Conservation (phyloP, 2,797 vertebrate species). For the Pogonophryne albipinna region DNA sequence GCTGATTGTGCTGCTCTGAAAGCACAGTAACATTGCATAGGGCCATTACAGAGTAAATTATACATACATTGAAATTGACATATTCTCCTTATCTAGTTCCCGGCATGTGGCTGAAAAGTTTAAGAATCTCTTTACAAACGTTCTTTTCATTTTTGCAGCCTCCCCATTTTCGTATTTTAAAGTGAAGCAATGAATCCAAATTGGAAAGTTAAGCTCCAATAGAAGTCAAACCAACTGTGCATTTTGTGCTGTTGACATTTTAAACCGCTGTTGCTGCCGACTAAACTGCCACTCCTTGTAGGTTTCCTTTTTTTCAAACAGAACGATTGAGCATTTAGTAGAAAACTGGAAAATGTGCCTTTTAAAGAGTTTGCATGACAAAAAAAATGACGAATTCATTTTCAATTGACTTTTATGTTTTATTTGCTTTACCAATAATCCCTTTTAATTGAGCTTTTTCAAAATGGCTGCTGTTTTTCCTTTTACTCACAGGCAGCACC, state of each 20-base stretch:
- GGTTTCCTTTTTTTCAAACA: slow-evolving; percentile 14
- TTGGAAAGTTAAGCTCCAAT: slow-evolving; percentile 68
- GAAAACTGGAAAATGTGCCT: slow-evolving; percentile 4
- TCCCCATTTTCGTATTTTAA: slow-evolving; percentile 60
- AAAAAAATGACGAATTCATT: slow-evolving; percentile 11
- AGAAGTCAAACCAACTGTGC: slow-evolving; percentile 45
- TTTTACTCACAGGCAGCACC: slow-evolving; percentile 7
- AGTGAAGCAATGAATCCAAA: slow-evolving; percentile 61
- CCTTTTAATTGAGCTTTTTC: slow-evolving; percentile 24
- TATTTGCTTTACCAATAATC: background rate
- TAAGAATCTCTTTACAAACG: slow-evolving; percentile 56
- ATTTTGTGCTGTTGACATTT: slow-evolving; percentile 48
- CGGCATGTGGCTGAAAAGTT: slow-evolving; percentile 60
- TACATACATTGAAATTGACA: slow-evolving; percentile 58
- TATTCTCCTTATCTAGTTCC: slow-evolving; percentile 71
- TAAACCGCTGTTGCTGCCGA: slow-evolving; percentile 33
- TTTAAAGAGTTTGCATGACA: slow-evolving; percentile 21
- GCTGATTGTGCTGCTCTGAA: slow-evolving; percentile 57
- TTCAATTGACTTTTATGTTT: background rate
- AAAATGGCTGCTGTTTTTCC: slow-evolving; percentile 31
- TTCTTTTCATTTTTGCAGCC: slow-evolving; percentile 57
- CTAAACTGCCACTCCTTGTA: slow-evolving; percentile 35
- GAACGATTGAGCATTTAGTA: slow-evolving; percentile 35
- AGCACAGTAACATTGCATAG: slow-evolving; percentile 40
- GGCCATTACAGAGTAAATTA: slow-evolving; percentile 49